Base-by-base conservation (phyloP, 1,140 invertebrate species). In the Camponotus vicinus region DNA sequence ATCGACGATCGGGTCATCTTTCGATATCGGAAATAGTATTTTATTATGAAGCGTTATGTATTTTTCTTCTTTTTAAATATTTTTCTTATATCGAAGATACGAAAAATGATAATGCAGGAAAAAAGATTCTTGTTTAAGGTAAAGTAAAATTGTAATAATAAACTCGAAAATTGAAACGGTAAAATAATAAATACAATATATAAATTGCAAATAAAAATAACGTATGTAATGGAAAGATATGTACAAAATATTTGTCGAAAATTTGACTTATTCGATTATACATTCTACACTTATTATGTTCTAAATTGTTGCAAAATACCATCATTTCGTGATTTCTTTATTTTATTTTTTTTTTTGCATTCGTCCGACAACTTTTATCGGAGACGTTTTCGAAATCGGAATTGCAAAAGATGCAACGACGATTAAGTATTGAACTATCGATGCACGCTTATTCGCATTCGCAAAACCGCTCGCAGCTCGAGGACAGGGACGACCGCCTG, bases 401-500 rank as follows among this genome's bases (percentile, higher is more conserved):
- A 52, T 49, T 49, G 42, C 13, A 49, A 49, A 49, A 3, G 3
- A 15, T 52, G 15, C 6, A 52, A 5, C 49, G 49, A 15, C 5
- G 49, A 0, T 52, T 45, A 57, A 64, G 57, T 40, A 57, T 63
- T 42, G 49, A 45, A 15, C 49, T 37, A 42, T 21, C 11, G 40
- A 64, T 61, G 57, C 34, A 87, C 55, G 78, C 55, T 52, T 55
- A 42, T 52, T 70, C 61, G 64, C 37, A 85, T 87, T 80, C 63
- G 63, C 79, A 63, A 77, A 86, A 85, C 59, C 75, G 67, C 70
- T 42, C 61, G 64, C 73, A 61, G 61, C 18, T 76, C 76, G 84
- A 86, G 88, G 90, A 78, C 64, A 66, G 75, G 76, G 75, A 75
- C 80, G 80, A 82, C 75, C 9, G 69, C 55, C 52, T 79, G 77